Conservation (phyloP, 2,113 vertebrate species). For the Catharus bicknelli region DNA sequence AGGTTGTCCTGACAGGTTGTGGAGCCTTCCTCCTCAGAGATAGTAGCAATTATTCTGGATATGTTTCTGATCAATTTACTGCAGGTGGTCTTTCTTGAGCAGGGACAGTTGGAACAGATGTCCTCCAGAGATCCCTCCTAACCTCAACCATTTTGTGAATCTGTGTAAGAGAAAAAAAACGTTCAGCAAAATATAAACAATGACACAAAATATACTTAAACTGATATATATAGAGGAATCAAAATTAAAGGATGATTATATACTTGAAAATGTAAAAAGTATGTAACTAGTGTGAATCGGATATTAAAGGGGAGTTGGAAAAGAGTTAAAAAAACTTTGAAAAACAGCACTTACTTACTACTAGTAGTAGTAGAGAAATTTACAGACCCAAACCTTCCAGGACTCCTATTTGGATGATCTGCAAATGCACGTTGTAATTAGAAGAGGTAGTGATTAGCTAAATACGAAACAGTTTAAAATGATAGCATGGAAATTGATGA, state of each 20-base stretch:
- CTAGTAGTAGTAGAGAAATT: not conserved
- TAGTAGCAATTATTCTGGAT: not conserved
- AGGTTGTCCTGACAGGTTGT: not conserved
- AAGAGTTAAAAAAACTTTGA: not conserved
- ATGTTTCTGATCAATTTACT: not conserved
- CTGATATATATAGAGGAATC: not conserved
- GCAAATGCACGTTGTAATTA: not conserved
- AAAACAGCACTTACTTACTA: not conserved
- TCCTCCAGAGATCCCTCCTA: not conserved
- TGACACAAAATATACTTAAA: not conserved
- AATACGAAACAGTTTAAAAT: not conserved
- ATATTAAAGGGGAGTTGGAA: not conserved
- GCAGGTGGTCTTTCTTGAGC: not conserved
- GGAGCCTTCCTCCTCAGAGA: not conserved
- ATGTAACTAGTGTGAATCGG: not conserved
- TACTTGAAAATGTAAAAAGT: not conserved
- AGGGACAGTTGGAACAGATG: not conserved
- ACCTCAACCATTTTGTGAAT: not conserved
- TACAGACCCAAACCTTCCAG: not conserved
- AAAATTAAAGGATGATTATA: not conserved
- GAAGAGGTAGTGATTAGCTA: not conserved
- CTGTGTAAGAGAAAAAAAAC: not conserved
- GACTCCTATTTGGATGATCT: not conserved
- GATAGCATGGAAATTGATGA: not conserved
- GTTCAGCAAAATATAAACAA: not conserved